Evolutionary conservation across 2,113 vertebrate species (phyloP).

Genomic region (Eurystomus gularis): DNA sequence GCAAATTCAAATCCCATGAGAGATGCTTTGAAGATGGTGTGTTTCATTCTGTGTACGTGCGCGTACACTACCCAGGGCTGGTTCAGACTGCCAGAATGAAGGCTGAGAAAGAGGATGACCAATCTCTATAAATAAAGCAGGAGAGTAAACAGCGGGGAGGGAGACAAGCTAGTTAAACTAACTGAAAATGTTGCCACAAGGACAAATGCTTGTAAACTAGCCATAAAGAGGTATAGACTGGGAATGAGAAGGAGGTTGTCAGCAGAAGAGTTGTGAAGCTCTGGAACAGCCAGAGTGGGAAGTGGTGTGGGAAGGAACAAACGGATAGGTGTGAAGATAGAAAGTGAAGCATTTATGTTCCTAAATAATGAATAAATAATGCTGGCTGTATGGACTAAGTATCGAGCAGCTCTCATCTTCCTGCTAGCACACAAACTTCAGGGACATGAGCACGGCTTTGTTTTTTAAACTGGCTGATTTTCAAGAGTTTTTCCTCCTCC

Average conservation of each 20-base stretch:
- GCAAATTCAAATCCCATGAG: background rate
- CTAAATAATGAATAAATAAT: conserved; percentile 46
- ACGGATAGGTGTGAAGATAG: conserved; percentile 20
- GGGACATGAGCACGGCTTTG: background rate
- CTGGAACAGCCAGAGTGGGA: conserved; percentile 40
- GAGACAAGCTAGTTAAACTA: background rate
- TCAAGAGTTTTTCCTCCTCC: background rate
- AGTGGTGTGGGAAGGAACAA: conserved; percentile 22
- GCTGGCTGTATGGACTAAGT: background rate
- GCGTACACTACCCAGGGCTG: accelerated
- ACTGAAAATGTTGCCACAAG: background rate
- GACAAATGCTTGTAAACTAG: background rate
- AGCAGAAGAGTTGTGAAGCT: background rate
- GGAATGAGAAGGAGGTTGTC: background rate
- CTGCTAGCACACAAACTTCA: background rate
- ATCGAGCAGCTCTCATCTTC: background rate
- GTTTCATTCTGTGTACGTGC: background rate
- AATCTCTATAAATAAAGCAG: background rate
- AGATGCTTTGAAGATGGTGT: background rate
- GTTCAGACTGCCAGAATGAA: background rate
- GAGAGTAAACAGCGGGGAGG: background rate
- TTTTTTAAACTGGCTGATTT: background rate
- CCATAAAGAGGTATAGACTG: background rate
- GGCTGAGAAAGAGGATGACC: background rate
- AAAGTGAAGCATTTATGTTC: background rate